Base-by-base conservation (phyloP, 2,113 vertebrate genomes). In the Spea multiplicata region DNA sequence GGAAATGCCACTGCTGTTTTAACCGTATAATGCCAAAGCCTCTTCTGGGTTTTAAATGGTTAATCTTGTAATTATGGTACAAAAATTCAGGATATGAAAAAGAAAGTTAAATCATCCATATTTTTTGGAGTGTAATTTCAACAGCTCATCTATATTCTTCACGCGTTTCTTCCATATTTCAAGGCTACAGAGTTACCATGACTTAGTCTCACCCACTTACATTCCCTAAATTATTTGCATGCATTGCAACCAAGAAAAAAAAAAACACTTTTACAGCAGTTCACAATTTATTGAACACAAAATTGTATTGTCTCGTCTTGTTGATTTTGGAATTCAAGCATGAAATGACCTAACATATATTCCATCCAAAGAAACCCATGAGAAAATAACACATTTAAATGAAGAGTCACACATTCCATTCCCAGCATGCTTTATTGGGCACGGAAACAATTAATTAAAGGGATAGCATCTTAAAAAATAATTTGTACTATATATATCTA, bases 161-260 rank as follows among this genome's bases (percentile, higher is more conserved):
- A 78, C 69, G 55, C 46, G 17, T 65, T 49, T 72, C 59, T 55
- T 78, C 57, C 48, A 61, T 72, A 78, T 72, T 71, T 78, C 76
- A 78, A 55, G 48, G 68, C 69, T 30, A 8, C 45, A 61, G 69
- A 52, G 16, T 72, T n/a, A 71, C 57, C 55, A 14, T 47, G 10
- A 68, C 6, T 4, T 47, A 47, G 61, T 65, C 76, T 78, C 88
- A 87, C 90, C 91, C 83, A 89, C 89, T 0, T 81, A 75, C 86
- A 91, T 92, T 92, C 87, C 85, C 82, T 75, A 87, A 87, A 91
- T 89, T 82, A 88, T 86, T 82, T 84, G 81, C 84, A 86, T 84
- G 69, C 52, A 88, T 88, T 87, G 82, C 79, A 82, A 80, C 84
- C 79, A 81, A 45, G 78, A 3, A 69, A 14, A 76, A 7, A 30